Conservation (phyloP, 1,140 invertebrate species). For the Trachelipus rathkii region DNA sequence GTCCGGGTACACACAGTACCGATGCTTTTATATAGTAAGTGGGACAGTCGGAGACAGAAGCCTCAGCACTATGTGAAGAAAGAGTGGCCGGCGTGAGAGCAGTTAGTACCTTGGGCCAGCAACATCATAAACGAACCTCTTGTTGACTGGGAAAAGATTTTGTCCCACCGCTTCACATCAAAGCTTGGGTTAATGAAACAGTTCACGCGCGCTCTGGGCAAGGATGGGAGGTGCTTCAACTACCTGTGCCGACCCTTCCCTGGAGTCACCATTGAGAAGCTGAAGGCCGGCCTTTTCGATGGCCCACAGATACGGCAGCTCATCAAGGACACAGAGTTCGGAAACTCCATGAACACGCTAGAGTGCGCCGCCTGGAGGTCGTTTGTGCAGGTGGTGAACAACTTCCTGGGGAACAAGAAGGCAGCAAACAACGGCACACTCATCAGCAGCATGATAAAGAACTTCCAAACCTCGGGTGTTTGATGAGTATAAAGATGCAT, state of each 20-base stretch:
- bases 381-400: slow-evolving; percentile 23
- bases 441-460: slow-evolving; percentile 25
- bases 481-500: slow-evolving; percentile 30
- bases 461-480: slow-evolving; percentile 17
- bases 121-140: slow-evolving; percentile 43
- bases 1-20: slow-evolving; percentile 51
- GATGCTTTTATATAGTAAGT: slow-evolving; percentile 37
- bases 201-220: slow-evolving; percentile 48
- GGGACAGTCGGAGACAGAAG: slow-evolving; percentile 35
- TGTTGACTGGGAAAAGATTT: slow-evolving; percentile 46
- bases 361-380: slow-evolving; percentile 30
- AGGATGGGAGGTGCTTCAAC: slow-evolving; percentile 43
- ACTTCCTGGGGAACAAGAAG: slow-evolving; percentile 23
- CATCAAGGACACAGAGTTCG: slow-evolving; percentile 33
- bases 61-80: slow-evolving; percentile 36
- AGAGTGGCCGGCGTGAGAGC: slow-evolving; percentile 29
- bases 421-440: slow-evolving; percentile 24
- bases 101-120: slow-evolving; percentile 33
- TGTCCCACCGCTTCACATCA: slow-evolving; percentile 50
- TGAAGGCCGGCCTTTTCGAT: slow-evolving; percentile 41
- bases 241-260: slow-evolving; percentile 47
- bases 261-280: slow-evolving; percentile 36
- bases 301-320: slow-evolving; percentile 39
- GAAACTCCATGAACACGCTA: slow-evolving; percentile 29
- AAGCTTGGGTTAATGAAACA: slow-evolving; percentile 49